Evolutionary conservation across 2,888 invertebrate species (phyloP).

Genomic region (Orthonychiurus folsomi): DNA sequence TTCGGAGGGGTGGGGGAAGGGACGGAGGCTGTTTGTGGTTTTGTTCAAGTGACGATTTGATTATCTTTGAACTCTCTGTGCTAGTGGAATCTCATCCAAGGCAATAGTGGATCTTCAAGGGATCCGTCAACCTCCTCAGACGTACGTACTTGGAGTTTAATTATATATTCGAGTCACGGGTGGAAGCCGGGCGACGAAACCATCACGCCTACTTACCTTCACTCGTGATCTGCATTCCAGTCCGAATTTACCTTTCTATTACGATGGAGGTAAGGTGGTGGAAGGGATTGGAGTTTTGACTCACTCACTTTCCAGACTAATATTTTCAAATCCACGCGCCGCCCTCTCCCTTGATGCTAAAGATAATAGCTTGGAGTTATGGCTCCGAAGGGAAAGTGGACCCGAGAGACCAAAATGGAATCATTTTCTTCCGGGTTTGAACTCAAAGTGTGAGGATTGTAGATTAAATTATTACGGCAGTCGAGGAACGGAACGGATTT

Average conservation of each 20-base stretch:
- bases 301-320: not conserved
- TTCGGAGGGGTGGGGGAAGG: not conserved
- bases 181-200: not conserved
- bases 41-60: conserved; percentile 1
- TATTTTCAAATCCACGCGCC: no score
- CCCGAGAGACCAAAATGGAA: not conserved
- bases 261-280: not conserved
- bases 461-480: no score
- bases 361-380: not conserved
- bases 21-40: not conserved
- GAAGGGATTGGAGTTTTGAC: not conserved
- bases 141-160: not conserved
- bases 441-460: no score
- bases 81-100: not conserved
- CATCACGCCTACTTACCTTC: not conserved
- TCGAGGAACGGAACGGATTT: no score
- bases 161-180: not conserved
- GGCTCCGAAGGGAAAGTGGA: not conserved
- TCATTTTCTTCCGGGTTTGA: no score
- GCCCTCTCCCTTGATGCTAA: not conserved
- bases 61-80: not conserved
- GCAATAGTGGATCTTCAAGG: not conserved
- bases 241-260: conserved; percentile 1
- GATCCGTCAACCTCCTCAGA: not conserved
- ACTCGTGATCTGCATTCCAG: not conserved